phyloP scores from a whole-genome alignment of 2,113 vertebrate genomes.

The Heterocephalus glaber region DNA sequence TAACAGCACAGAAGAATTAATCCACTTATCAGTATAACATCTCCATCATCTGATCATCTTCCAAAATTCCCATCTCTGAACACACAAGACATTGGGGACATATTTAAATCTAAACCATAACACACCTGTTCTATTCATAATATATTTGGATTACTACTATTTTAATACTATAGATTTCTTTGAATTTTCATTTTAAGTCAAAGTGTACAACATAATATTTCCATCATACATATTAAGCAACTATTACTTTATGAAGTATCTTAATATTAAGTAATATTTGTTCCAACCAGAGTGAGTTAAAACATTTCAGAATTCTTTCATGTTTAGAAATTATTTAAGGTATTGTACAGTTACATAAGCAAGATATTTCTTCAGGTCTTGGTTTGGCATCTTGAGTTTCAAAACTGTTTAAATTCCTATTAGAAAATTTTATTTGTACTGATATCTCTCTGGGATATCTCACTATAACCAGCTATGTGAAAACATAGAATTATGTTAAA shows the following conservation, averaged over 20 bases:
- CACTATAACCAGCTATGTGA: neutral
- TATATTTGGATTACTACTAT: neutral
- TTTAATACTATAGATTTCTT: neutral
- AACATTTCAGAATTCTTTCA: neutral
- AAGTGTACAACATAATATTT: neutral
- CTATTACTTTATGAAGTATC: neutral
- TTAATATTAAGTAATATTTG: neutral
- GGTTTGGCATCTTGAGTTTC: neutral
- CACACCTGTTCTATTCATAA: neutral
- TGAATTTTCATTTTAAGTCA: neutral
- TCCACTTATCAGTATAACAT: too few species aligned
- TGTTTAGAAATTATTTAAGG: neutral
- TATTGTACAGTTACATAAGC: neutral
- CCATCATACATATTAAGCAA: neutral
- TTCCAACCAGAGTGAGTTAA: neutral
- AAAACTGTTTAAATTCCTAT: neutral
- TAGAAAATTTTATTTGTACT: constrained; percentile 24
- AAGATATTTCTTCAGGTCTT: neutral
- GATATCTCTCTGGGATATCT: neutral
- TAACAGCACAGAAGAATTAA: too few species aligned
- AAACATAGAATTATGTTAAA: neutral
- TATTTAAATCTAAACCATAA: neutral
- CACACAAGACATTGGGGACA: too few species aligned
- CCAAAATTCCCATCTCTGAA: too few species aligned
- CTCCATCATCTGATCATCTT: too few species aligned